Evolutionary conservation across 1,140 invertebrate species (phyloP).

Genomic region (Spodoptera frugiperda): DNA sequence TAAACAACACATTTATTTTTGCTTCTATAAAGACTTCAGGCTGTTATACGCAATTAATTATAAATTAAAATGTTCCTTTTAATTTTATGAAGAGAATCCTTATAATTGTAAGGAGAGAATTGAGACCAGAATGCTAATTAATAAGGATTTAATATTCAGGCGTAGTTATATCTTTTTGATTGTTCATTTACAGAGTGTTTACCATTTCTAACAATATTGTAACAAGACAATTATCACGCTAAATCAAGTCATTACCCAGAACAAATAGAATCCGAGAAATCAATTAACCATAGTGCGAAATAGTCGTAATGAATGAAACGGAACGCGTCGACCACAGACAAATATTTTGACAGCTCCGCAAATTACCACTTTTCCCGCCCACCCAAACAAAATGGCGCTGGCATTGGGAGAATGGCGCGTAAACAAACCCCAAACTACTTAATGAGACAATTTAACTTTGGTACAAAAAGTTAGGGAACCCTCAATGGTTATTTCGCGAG

Average conservation of each 20-base stretch:
- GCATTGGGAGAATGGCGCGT: background rate
- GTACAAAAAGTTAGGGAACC: background rate
- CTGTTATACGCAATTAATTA: no score
- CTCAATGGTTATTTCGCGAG: background rate
- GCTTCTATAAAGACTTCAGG: background rate
- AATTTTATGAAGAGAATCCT: no score
- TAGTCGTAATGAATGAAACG: background rate
- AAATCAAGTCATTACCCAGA: constrained; percentile 1
- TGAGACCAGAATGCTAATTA: no score
- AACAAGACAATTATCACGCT: background rate
- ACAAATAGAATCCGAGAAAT: background rate
- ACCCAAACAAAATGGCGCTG: background rate
- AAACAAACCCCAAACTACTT: constrained; percentile 29
- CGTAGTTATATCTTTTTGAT: no score
- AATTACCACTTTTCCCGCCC: background rate
- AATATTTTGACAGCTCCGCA: constrained; percentile 13
- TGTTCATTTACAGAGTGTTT: no score
- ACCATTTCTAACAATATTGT: no score
- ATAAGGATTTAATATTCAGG: no score
- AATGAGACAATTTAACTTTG: constrained; percentile 35
- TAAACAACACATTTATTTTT: background rate
- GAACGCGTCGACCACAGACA: constrained; percentile 9
- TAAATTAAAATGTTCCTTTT: no score
- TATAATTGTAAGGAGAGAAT: no score
- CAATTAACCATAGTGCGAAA: background rate